Evolutionary conservation across 53 echinoderm and acorn worm genomes (phyloP).

Genomic region (Actinopyga echinites): DNA sequence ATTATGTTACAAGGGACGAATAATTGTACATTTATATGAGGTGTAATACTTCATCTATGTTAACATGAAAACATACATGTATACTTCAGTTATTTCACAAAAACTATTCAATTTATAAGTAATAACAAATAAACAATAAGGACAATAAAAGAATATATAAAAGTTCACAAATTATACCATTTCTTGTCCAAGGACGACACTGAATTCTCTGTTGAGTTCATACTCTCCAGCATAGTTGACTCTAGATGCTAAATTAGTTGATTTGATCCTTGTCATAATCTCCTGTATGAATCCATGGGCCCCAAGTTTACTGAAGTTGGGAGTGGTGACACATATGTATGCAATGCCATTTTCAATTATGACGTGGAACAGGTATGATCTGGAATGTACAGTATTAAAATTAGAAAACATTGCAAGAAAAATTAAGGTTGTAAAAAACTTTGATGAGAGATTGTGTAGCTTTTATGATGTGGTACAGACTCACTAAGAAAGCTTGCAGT

Average conservation of each 20-base stretch:
- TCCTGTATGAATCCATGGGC: conserved; percentile 70
- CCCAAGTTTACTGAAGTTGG: conserved; percentile 76
- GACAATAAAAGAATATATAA: not conserved
- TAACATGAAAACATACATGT: too few species aligned
- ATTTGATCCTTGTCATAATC: conserved; percentile 66
- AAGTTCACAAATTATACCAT: conserved; percentile 56
- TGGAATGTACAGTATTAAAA: not conserved
- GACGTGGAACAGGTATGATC: conserved; percentile 86
- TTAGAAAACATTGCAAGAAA: too few species aligned
- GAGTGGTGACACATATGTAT: conserved; percentile 78
- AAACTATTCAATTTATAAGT: too few species aligned
- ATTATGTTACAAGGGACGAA: too few species aligned
- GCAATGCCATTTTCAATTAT: conserved; percentile 80
- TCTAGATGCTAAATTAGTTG: conserved; percentile 69
- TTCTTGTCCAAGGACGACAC: conserved; percentile 79
- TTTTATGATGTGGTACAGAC: too few species aligned
- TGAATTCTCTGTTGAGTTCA: conserved; percentile 88
- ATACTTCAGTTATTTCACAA: too few species aligned
- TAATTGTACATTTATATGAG: too few species aligned
- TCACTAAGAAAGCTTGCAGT: too few species aligned
- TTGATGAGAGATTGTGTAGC: too few species aligned
- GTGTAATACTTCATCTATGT: too few species aligned
- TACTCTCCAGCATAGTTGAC: conserved; percentile 88
- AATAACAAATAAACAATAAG: too few species aligned
- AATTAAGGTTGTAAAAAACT: too few species aligned